Evolutionary conservation across 2,113 vertebrate species (phyloP).

Genomic region (Eurystomus gularis): DNA sequence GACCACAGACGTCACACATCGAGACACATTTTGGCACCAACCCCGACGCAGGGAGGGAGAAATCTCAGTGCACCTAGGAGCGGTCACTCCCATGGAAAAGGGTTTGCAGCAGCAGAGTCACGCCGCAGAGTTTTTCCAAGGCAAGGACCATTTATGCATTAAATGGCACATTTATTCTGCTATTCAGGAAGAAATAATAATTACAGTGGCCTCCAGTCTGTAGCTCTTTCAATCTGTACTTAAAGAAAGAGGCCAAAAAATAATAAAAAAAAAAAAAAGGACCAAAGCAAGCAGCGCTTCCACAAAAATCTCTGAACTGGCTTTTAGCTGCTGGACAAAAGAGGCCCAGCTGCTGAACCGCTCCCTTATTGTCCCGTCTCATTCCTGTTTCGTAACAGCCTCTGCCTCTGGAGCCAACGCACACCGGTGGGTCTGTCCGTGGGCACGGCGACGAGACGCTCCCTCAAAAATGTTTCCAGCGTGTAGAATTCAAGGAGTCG

Average conservation of each 20-base stretch:
- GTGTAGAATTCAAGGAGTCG: background rate
- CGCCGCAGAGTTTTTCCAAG: background rate
- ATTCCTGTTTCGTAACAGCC: background rate
- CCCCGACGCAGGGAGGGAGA: background rate
- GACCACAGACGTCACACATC: rapidly evolving
- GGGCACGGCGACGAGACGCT: rapidly evolving
- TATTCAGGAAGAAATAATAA: slow-evolving; percentile 23
- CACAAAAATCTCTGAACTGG: background rate
- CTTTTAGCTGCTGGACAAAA: slow-evolving; percentile 49
- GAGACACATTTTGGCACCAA: background rate
- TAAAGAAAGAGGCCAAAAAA: background rate
- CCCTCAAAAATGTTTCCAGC: background rate
- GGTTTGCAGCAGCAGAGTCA: background rate
- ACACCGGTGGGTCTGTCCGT: rapidly evolving
- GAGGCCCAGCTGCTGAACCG: background rate
- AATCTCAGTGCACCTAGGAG: background rate
- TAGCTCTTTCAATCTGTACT: background rate
- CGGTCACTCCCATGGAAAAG: background rate
- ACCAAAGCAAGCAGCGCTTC: background rate
- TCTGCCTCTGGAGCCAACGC: background rate
- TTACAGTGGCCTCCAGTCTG: slow-evolving; percentile 20
- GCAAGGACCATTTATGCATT: slow-evolving; percentile 13
- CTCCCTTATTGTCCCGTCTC: background rate
- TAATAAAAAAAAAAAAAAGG: background rate
- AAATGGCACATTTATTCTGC: slow-evolving; percentile 17